A percentile compares a stretch with the other conserved stretches of the same genome.
These are phyloP conservation scores for Toxotes lorentzi DNA, from an alignment of 2,797 vertebrate species.

Conservation along the genomic window DNA sequence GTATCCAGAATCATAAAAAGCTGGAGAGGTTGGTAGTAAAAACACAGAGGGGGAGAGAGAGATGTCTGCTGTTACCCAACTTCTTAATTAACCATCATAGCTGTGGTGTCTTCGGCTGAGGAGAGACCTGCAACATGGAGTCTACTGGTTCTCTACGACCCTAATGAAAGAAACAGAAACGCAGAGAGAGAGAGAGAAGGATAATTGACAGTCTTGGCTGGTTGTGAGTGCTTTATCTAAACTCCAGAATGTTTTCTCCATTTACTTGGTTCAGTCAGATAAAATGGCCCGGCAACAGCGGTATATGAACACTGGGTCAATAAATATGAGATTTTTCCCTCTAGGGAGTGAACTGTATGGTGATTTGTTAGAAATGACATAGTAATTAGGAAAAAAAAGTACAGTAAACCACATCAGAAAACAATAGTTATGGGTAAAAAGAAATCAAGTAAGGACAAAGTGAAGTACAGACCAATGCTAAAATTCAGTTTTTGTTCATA, in stretches of 20 bases:
- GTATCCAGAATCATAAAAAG: slow-evolving; percentile 78
- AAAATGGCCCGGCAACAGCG: neutral
- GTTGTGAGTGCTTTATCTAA: neutral
- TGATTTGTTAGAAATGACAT: neutral
- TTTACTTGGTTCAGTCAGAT: neutral
- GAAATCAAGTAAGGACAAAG: neutral
- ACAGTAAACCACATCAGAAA: neutral
- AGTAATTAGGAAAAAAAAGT: neutral
- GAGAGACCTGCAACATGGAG: slow-evolving; percentile 42
- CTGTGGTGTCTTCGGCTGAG: slow-evolving; percentile 1
- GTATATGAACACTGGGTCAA: neutral
- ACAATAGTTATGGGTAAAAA: neutral
- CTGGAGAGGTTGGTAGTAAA: slow-evolving; percentile 59
- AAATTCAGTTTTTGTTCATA: too few species aligned
- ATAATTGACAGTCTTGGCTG: slow-evolving; percentile 29
- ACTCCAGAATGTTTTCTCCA: neutral
- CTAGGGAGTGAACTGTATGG: neutral
- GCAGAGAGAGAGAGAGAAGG: neutral
- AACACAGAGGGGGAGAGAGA: slow-evolving; percentile 43
- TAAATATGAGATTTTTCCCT: neutral
- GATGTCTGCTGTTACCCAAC: slow-evolving; percentile 44
- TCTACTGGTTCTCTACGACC: slow-evolving; percentile 41
- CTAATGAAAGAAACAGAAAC: neutral
- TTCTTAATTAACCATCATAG: slow-evolving; percentile 60
- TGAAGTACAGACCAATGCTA: neutral